These are phyloP conservation scores for Pholis gunnellus DNA, from an alignment of 2,113 vertebrate species.

Conservation along the genomic window DNA sequence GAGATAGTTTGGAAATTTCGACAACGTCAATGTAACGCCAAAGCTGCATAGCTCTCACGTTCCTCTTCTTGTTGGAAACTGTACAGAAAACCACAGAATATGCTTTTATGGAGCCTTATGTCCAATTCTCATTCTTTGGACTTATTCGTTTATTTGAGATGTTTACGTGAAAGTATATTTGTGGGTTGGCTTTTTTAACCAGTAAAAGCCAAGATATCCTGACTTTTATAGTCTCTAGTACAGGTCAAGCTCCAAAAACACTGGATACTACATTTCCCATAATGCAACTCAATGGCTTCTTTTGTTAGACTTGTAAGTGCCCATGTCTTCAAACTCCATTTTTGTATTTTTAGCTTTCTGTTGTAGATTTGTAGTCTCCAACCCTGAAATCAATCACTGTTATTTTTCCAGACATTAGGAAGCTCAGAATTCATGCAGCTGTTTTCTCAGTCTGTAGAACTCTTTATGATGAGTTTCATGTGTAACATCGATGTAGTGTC, in stretches of 20 bases:
- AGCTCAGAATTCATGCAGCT: neutral
- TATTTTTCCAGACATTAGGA: neutral
- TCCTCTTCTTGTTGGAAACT: neutral
- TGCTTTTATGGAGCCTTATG: neutral
- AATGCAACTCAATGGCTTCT: neutral
- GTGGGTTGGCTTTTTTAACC: neutral
- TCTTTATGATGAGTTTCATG: neutral
- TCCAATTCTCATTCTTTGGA: neutral
- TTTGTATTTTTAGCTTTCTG: neutral
- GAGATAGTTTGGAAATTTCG: neutral
- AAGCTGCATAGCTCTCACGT: neutral
- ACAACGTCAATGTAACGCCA: neutral
- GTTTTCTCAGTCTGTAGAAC: neutral
- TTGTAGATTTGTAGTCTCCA: neutral
- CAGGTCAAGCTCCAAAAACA: neutral
- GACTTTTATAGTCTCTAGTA: neutral
- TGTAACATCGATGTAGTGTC: neutral
- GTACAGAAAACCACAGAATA: neutral
- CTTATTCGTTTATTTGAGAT: neutral
- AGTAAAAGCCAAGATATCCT: neutral
- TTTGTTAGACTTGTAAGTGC: neutral
- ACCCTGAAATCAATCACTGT: neutral
- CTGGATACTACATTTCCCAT: neutral
- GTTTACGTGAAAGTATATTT: neutral
- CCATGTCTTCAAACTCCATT: neutral